Evolutionary conservation across 64 coral and sea anemone species (phyloP), one percentile per base, ranked within the genome.

Genomic region (Actinia tenebrosa): DNA sequence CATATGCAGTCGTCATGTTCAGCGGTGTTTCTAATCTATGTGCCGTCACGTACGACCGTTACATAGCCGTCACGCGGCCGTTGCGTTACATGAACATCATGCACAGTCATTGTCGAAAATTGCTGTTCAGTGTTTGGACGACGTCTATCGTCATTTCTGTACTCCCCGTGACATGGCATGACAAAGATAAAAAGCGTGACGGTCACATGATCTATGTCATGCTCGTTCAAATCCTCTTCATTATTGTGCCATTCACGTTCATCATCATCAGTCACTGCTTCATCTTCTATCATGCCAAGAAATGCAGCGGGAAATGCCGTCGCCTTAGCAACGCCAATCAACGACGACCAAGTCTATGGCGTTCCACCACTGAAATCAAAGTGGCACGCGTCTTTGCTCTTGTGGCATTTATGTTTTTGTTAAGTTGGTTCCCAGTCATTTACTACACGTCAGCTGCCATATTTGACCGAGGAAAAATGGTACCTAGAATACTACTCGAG

Each of bases 31-130:
- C 90, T 61, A 91, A 91, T 54, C 78, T 91, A 11, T 91, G 90
- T 56, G 90, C 85, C 3, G 90, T 91, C 44, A 91, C 90, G 10
- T 91, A 83, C 45, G 90, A 91, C 64, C 86, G 90, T 68, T 87
- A 91, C 80, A 55, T 87, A 26, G 90, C 90, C 17, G 86, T 91
- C 80, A 68, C 80, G 52, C 69, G 87, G 19, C 90, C 90, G 16
- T 87, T 91, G 50, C 62, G 84, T 37, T 91, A 91, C 79, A 15
- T 86, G 59, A 64, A 56, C 16, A 87, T 64, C 1, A 91, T 91
- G 30, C 23, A 53, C 14, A 91, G 64, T 68, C 61, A 80, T 59
- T 91, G 79, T 46, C 79, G 80, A 44, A 80, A 75, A 77, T 42
- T 91, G 16, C 26, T 91, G 16, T 44, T 86, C 26, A 37, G 58